Evolutionary conservation across 2,888 invertebrate species (phyloP).

Genomic region (Abrostola tripartita): DNA sequence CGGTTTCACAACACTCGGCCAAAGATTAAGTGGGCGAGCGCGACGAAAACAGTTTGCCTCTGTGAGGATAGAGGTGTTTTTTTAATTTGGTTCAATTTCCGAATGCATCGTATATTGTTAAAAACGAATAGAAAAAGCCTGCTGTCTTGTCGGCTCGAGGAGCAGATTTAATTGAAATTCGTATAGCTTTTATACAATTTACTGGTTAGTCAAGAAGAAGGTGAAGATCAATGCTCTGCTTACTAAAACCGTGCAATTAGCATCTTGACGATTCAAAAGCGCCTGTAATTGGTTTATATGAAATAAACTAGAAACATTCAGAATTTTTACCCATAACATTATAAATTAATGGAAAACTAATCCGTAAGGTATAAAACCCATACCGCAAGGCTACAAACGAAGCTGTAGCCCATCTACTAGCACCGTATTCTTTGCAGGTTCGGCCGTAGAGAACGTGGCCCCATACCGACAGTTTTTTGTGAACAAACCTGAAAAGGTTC

Average conservation of each 20-base stretch:
- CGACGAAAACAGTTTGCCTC: constrained; percentile 36
- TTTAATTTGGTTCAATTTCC: background rate
- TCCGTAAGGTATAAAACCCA: background rate
- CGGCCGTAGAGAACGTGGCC: constrained; percentile 68
- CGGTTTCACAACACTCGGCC: constrained; percentile 81
- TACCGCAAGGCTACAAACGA: background rate
- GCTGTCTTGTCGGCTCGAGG: too few relatives aligned
- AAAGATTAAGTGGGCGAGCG: constrained; percentile 65
- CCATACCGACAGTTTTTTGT: constrained; percentile 80
- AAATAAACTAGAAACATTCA: too few relatives aligned
- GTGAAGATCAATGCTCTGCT: too few relatives aligned
- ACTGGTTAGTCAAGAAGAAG: too few relatives aligned
- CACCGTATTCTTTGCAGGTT: constrained; percentile 65
- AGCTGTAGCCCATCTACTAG: constrained; percentile 37
- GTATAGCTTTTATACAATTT: too few relatives aligned
- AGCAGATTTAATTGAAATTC: too few relatives aligned
- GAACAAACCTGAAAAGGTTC: constrained; percentile 79
- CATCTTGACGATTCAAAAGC: too few relatives aligned
- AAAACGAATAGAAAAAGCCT: too few relatives aligned
- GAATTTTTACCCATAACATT: too few relatives aligned
- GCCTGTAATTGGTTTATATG: too few relatives aligned
- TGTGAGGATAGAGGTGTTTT: constrained; percentile 28
- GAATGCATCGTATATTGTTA: too few relatives aligned
- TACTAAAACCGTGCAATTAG: too few relatives aligned
- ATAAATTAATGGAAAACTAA: background rate